These are phyloP conservation scores for Phymastichus coffea DNA, from an alignment of 1,140 invertebrate genomes.

Conservation along the genomic window DNA sequence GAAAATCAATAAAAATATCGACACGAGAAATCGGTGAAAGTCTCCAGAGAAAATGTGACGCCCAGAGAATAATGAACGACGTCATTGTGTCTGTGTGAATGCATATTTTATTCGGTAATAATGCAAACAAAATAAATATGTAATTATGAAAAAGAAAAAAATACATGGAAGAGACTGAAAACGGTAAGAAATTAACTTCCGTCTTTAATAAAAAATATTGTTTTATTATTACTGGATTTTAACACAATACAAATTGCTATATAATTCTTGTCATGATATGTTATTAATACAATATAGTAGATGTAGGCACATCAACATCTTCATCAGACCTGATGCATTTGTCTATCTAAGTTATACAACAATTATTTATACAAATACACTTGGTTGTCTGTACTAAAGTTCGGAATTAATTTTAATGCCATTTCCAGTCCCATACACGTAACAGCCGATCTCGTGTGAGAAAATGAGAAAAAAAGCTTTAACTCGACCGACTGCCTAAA, in stretches of 20 bases:
- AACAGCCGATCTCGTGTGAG: constrained; percentile 1
- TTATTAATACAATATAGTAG: background rate
- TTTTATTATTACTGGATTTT: background rate
- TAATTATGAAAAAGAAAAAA: background rate
- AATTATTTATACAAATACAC: too few relatives aligned
- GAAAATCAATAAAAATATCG: background rate
- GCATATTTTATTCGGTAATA: constrained; percentile 17
- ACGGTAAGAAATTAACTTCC: constrained; percentile 24
- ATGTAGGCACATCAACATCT: too few relatives aligned
- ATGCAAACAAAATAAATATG: constrained; percentile 2
- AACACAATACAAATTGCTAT: background rate
- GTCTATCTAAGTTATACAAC: too few relatives aligned
- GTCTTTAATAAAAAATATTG: background rate
- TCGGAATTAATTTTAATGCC: constrained; percentile 24
- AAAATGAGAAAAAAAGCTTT: constrained; percentile 8
- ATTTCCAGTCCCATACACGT: constrained; percentile 19
- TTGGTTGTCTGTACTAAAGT: background rate
- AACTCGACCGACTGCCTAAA: constrained; percentile 18
- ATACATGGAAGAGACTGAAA: constrained; percentile 23
- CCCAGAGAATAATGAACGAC: background rate
- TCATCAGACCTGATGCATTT: too few relatives aligned
- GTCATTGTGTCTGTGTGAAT: constrained; percentile 17
- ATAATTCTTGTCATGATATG: background rate
- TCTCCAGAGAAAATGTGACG: constrained; percentile 16
- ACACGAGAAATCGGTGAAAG: constrained; percentile 10